Conservation (phyloP, 2,113 vertebrate species). For the Regulus satrapa region DNA sequence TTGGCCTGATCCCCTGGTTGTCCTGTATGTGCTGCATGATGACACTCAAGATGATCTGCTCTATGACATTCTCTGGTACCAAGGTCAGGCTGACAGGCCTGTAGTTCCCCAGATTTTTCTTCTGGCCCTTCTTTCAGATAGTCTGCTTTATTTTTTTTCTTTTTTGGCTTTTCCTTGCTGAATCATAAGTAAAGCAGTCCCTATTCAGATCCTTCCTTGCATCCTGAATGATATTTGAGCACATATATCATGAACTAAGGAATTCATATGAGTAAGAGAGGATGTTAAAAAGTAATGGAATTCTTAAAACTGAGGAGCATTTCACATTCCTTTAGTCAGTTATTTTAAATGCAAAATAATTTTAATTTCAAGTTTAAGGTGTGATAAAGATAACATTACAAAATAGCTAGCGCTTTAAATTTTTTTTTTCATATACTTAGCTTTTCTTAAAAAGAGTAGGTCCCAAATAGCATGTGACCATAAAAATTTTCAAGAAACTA, state of each 20-base stretch:
- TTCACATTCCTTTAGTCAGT: conserved; percentile 5
- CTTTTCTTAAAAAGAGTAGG: conserved; percentile 8
- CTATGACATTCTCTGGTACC: not conserved
- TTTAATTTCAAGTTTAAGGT: not conserved
- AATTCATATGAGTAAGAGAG: not conserved
- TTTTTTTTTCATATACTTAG: not conserved
- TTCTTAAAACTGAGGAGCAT: not conserved
- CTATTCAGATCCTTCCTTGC: conserved; percentile 1
- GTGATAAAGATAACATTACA: not conserved
- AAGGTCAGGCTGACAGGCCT: not conserved
- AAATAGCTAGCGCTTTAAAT: not conserved
- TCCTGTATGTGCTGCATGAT: not conserved
- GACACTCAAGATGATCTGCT: not conserved
- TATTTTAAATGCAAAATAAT: not conserved
- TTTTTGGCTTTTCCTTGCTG: not conserved
- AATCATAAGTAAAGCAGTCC: not conserved
- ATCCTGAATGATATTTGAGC: not conserved
- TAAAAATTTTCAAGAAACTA: conserved; percentile 50
- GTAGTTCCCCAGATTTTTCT: not conserved
- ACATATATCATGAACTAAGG: not conserved
- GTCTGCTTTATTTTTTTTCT: not conserved
- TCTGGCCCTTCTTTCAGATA: not conserved
- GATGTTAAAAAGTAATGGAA: not conserved
- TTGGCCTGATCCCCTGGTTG: not conserved
- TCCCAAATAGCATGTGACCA: conserved; percentile 14